Base-by-base conservation (phyloP, 2,797 vertebrate genomes). In the Naso thynnoides region DNA sequence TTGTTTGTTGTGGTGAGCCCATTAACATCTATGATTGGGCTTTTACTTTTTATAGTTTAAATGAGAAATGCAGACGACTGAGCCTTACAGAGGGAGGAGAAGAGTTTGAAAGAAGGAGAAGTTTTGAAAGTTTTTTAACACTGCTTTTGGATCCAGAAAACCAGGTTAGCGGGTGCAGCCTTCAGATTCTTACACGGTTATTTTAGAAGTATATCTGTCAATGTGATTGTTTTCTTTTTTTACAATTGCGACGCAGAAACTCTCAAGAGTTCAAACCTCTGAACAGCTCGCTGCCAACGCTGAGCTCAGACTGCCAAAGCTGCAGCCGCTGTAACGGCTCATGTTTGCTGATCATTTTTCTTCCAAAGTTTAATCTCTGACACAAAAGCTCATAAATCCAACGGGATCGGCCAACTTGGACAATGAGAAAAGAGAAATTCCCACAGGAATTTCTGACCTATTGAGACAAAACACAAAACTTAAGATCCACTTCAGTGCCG, bases 1-100 rank as follows among this genome's bases (percentile, higher is more conserved):
- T 0, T 3, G 53, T 67, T 81, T 85, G 79, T 73, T 64, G 84
- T 61, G 79, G 84, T 0, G 64, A 71, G 49, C 9, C 70, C 8
- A 76, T 85, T 77, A 82, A 57, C 13, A 19, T 67, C 70, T 1
- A 36, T 85, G 78, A 90, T 81, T 55, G 58, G 61, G 49, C 72
- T 5, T 41, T 73, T 78, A 52, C 38, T 5, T 76, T 88, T 79
- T 52, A 80, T 41, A 36, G 73, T 1, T 69, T 59, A 61, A 78
- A 91, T 78, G 81, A 74, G 79, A 78, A 78, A 77, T 0, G 47
- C 84, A 86, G 82, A 47, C 70, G 27, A 26, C 44, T 1, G 60
- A 54, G 23, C 50, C 24, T 8, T 5, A 23, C 4, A 49, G 70
- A 13, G 31, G 18, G 6, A 13, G 8, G 1, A 14, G 39, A 38